Evolutionary conservation across 1,140 invertebrate genomes (phyloP).

Genomic region (Halyomorpha halys): DNA sequence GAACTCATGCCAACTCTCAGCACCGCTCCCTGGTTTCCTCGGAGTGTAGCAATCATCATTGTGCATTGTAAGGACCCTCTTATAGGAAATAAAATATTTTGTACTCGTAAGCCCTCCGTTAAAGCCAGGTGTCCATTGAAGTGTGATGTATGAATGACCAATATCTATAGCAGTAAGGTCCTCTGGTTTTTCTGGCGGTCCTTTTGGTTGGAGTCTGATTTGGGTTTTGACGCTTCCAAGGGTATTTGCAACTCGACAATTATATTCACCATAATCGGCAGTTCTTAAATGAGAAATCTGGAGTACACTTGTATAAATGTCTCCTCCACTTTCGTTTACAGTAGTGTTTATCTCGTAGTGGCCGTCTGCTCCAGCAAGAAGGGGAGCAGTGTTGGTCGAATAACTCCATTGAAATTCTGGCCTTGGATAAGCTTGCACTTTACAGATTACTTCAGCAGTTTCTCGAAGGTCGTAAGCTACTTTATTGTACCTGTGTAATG

Average conservation of each 20-base stretch:
- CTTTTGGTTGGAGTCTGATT: conserved; percentile 71
- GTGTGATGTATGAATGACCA: conserved; percentile 61
- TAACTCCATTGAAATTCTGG: conserved; percentile 88
- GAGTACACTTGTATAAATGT: conserved; percentile 68
- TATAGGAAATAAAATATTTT: conserved; percentile 71
- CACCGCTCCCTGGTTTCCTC: conserved; percentile 47
- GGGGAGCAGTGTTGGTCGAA: conserved; percentile 54
- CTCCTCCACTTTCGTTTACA: conserved; percentile 58
- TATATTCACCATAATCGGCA: conserved; percentile 81
- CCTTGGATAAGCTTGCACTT: conserved; percentile 82
- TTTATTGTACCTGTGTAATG: conserved; percentile 73
- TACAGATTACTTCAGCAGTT: conserved; percentile 72
- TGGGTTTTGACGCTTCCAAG: conserved; percentile 63
- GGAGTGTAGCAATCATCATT: conserved; percentile 35
- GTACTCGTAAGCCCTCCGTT: conserved; percentile 76
- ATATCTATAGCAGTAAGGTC: conserved; percentile 55
- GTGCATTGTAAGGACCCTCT: conserved; percentile 45
- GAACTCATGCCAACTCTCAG: conserved; percentile 54
- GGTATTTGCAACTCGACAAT: conserved; percentile 62
- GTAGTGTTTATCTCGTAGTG: conserved; percentile 76
- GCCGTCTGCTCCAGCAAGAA: conserved; percentile 64
- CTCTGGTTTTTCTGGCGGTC: conserved; percentile 69
- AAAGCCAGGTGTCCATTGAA: conserved; percentile 78
- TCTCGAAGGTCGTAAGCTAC: conserved; percentile 78
- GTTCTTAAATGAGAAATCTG: conserved; percentile 63